These are phyloP conservation scores for Ophioninae sp. DNA, from an alignment of 2,888 invertebrate species.

Conservation along the genomic window DNA sequence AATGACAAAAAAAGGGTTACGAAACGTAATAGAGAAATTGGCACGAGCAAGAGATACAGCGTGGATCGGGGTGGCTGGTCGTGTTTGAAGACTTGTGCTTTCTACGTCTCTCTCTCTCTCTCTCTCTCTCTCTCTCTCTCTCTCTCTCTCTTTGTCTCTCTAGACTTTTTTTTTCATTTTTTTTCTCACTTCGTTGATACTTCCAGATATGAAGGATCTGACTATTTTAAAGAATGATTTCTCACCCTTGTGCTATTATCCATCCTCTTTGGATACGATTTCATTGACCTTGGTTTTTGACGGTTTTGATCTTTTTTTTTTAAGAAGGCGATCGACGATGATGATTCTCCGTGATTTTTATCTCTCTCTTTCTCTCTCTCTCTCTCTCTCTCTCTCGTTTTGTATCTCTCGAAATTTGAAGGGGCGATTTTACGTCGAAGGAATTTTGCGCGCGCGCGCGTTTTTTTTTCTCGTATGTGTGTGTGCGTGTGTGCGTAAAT, in stretches of 20 bases:
- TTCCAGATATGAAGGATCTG: constrained; percentile 34
- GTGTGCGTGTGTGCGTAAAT: constrained; percentile 53
- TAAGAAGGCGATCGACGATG: constrained; percentile 52
- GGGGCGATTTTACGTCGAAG: constrained; percentile 56
- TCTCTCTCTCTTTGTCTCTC: constrained; percentile 11
- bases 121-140: constrained; percentile 13
- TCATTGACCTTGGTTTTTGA: constrained; percentile 12
- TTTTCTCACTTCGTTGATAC: constrained; percentile 34
- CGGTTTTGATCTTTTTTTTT: constrained; percentile 27
- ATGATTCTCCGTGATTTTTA: constrained; percentile 45
- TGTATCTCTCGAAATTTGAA: constrained; percentile 50
- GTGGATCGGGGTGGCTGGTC: constrained; percentile 51
- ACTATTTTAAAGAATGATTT: constrained; percentile 44
- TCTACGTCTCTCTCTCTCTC: constrained; percentile 21
- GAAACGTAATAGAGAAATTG: constrained; percentile 43
- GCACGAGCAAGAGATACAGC: constrained; percentile 54
- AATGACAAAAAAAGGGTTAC: constrained; percentile 29
- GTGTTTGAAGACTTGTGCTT: constrained; percentile 25
- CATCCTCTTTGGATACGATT: constrained; percentile 12
- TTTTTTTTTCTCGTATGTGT: background rate
- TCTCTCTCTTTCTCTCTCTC: constrained; percentile 35
- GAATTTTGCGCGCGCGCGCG: constrained; percentile 47
- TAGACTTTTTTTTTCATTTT: constrained; percentile 19
- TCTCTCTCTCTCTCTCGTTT: constrained; percentile 37
- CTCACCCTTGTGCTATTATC: constrained; percentile 28